Percentiles rank a stretch among this genome's conserved stretches.
These are phyloP conservation scores for Peromyscus attwateri DNA, from an alignment of 2,797 vertebrate genomes.

Conservation along the genomic window DNA sequence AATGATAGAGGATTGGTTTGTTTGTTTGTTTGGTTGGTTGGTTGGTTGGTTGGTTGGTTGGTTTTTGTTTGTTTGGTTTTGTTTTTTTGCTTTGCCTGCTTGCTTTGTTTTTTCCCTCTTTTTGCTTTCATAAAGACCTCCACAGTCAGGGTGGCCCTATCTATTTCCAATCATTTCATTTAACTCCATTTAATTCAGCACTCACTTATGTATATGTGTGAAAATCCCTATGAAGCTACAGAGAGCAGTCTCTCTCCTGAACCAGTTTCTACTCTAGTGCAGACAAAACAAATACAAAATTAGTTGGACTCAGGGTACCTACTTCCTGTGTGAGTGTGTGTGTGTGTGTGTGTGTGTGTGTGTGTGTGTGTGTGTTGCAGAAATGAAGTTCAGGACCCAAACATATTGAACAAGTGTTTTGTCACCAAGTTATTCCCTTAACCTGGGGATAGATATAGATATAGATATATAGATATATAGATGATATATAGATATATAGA, in stretches of 20 bases:
- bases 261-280: not conserved
- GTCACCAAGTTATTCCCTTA: not conserved
- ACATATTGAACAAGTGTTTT: not conserved
- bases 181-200: not conserved
- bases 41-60: not conserved
- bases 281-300: not conserved
- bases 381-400: not conserved
- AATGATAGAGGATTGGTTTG: not conserved
- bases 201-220: not conserved
- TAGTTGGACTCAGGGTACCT: not conserved
- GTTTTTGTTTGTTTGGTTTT: not conserved
- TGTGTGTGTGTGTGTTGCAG: not conserved
- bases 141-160: not conserved
- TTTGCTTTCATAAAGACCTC: constrained; percentile 3
- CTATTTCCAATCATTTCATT: not conserved
- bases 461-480: too few species aligned
- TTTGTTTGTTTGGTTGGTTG: not conserved
- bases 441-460: too few species aligned
- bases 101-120: not conserved
- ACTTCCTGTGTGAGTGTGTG: not conserved
- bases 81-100: not conserved
- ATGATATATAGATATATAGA: too few species aligned
- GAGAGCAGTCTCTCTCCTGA: not conserved
- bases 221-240: not conserved
- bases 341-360: not conserved